Evolutionary conservation across 2,888 invertebrate genomes (phyloP).

Genomic region (Drosophila quinaria): DNA sequence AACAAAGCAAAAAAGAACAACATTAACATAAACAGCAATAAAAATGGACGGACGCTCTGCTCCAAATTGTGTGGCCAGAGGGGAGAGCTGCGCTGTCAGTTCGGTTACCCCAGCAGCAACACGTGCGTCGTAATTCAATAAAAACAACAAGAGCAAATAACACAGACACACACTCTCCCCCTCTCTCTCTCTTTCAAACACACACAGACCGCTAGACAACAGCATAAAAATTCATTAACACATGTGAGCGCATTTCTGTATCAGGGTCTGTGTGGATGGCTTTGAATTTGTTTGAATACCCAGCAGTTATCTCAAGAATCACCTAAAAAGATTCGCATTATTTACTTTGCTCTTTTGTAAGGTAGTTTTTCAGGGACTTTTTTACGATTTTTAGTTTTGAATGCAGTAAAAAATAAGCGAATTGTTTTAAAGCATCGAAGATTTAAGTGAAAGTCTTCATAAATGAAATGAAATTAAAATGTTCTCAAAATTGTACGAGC

Average conservation of each 20-base stretch:
- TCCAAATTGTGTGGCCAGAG: conserved; percentile 30
- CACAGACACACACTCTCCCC: conserved; percentile 15
- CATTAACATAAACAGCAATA: conserved; percentile 29
- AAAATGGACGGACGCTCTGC: conserved; percentile 21
- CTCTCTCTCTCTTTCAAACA: conserved; percentile 11
- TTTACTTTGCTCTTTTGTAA: not conserved
- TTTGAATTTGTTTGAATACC: conserved; percentile 23
- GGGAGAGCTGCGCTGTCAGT: conserved; percentile 31
- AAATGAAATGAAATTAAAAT: no score
- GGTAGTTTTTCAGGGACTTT: conserved; percentile 1
- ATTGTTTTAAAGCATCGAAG: not conserved
- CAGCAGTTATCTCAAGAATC: conserved; percentile 16
- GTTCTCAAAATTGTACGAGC: no score
- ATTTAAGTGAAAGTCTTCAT: no score
- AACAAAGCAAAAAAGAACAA: conserved; percentile 22
- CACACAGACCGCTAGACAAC: conserved; percentile 21
- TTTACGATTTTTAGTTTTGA: not conserved
- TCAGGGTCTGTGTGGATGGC: conserved; percentile 14
- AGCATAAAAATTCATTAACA: conserved; percentile 72
- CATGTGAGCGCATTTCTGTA: conserved; percentile 52
- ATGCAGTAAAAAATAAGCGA: not conserved
- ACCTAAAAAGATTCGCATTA: not conserved
- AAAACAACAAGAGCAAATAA: conserved; percentile 57
- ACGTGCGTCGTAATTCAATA: conserved; percentile 76
- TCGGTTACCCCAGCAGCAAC: conserved; percentile 64